Base-by-base conservation (phyloP, 2,888 invertebrate species). In the Plutella xylostella region DNA sequence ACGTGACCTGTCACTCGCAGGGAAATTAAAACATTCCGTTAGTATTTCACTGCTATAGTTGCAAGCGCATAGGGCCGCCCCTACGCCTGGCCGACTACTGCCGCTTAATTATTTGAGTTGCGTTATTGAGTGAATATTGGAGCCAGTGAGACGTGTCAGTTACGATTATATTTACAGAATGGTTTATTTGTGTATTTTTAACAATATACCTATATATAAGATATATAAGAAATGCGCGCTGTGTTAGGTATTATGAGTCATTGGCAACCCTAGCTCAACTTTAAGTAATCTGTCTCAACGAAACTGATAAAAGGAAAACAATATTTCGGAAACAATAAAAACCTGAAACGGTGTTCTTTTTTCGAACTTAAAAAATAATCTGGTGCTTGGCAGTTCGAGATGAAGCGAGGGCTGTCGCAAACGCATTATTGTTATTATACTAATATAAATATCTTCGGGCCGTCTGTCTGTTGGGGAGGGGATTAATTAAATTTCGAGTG, bases 1-100 rank as follows among this genome's bases (percentile, higher is more conserved):
- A 85, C 85, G 84, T 83, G 85, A 79, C 85, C 85, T 76, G 85
- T 85, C 85, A 84, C 68, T 72, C 68, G 75, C 85, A 85, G 84
- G 65, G 71, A 82, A 83, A 83, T 84, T 83, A 83, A 82, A 84
- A 79, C 79, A 82, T 82, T 79, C 79, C 76, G 71, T 72, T 79
- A 78, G 78, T 78, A 80, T 79, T 77, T 78, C 21, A 34, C 34
- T 30, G 17, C 11, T n/a, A 11, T 35, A 21, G 44, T 35, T 21
- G 31, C 44, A 44, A 28, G 28, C 28, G 28, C 3, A 28, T n/a
- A 12, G 28, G 9, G 28, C n/a, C 11, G 28, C 9, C 11, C 6
- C 4, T 28, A 28, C 11, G 28, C n/a, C n/a, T n/a, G n/a, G n/a
- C n/a, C n/a, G n/a, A n/a, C n/a, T n/a, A n/a, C n/a, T n/a, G n/a